Percentiles rank a stretch among this genome's conserved stretches.
phyloP scores from a whole-genome alignment of 1,140 invertebrate genomes.

The Palaemon carinicauda region DNA sequence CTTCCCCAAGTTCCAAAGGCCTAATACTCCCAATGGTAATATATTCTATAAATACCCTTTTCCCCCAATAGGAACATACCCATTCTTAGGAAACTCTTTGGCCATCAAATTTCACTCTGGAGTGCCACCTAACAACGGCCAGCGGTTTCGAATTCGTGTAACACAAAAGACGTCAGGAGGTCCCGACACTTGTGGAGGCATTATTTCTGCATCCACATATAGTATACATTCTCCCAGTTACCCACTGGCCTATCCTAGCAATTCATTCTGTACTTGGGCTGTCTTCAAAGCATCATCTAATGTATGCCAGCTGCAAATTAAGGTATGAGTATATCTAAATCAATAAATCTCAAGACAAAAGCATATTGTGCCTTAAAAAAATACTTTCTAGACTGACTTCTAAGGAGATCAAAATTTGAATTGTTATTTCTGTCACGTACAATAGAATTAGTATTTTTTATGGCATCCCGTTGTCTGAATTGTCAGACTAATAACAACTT shows the following conservation, averaged over 20 bases:
- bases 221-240: conserved; percentile 22
- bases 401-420: too few species aligned
- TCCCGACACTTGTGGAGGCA: conserved; percentile 16
- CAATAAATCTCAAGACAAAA: too few species aligned
- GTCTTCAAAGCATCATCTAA: conserved; percentile 17
- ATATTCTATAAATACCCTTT: too few species aligned
- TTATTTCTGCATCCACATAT: conserved; percentile 1
- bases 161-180: background rate
- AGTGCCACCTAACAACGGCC: background rate
- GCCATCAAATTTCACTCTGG: conserved; percentile 34
- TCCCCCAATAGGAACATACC: background rate
- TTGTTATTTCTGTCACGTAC: too few species aligned
- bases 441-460: too few species aligned
- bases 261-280: background rate
- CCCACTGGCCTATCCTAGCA: background rate
- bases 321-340: too few species aligned
- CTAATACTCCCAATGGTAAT: too few species aligned
- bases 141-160: conserved; percentile 1
- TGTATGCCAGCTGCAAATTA: conserved; percentile 31
- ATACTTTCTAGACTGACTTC: too few species aligned
- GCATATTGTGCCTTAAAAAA: too few species aligned
- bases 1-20: too few species aligned
- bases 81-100: background rate
- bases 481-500: background rate
- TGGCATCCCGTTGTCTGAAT: background rate